A percentile compares a stretch with the other conserved stretches of the same genome.
These are phyloP conservation scores for Chrysolina haemoptera DNA, from an alignment of 2,888 invertebrate species.

Conservation along the genomic window DNA sequence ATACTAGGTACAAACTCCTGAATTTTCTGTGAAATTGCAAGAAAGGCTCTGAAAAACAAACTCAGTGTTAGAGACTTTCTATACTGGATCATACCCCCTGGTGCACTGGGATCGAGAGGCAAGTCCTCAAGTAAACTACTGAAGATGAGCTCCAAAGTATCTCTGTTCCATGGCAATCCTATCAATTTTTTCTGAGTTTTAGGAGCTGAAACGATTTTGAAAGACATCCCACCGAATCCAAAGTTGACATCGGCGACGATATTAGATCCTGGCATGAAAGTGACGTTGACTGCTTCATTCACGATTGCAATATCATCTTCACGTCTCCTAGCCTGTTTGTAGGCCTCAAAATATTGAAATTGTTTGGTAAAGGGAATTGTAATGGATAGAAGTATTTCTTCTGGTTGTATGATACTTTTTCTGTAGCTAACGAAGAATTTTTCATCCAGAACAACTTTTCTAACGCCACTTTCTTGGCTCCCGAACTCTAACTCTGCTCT, in stretches of 20 bases:
- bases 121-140: constrained; percentile 82
- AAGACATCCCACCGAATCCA: constrained; percentile 95
- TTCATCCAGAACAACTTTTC: constrained; percentile 80
- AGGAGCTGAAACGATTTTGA: constrained; percentile 83
- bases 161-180: constrained; percentile 62
- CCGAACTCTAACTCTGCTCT: constrained; percentile 76
- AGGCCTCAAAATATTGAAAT: constrained; percentile 85
- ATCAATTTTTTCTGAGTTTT: constrained; percentile 74
- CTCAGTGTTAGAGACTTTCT: constrained; percentile 78
- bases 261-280: constrained; percentile 76
- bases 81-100: constrained; percentile 80
- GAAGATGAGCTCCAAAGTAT: constrained; percentile 73
- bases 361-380: constrained; percentile 81
- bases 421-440: constrained; percentile 90
- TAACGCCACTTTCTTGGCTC: constrained; percentile 72
- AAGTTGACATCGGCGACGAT: constrained; percentile 77
- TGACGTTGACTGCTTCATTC: constrained; percentile 86
- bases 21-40: constrained; percentile 74
- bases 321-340: constrained; percentile 91
- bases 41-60: constrained; percentile 81
- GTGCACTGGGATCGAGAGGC: constrained; percentile 79
- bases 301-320: constrained; percentile 98
- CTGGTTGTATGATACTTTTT: constrained; percentile 78
- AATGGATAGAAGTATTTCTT: constrained; percentile 88
- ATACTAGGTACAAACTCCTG: constrained; percentile 74